A percentile compares a stretch with the other conserved stretches of the same genome.
Evolutionary conservation across 2,888 invertebrate genomes (phyloP).

Genomic region (Bimastos eiseni): DNA sequence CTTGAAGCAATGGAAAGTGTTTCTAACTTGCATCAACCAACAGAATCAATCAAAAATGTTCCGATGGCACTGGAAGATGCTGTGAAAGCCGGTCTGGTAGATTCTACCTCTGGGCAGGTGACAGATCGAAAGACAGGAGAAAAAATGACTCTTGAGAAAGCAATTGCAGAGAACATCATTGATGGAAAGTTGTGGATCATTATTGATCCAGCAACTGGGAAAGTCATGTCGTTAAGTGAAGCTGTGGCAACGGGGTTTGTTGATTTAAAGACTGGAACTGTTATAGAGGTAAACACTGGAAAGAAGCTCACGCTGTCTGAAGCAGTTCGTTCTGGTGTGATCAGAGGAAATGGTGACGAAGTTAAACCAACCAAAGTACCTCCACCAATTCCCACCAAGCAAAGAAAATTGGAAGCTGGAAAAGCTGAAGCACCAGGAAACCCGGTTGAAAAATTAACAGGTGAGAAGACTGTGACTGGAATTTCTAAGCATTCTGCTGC

Average conservation of each 20-base stretch:
- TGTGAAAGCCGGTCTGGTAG: conserved; percentile 2
- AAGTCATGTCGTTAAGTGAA: not conserved
- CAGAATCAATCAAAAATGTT: not conserved
- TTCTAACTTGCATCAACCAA: too few relatives aligned
- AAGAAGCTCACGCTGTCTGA: not conserved
- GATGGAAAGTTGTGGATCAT: conserved; percentile 23
- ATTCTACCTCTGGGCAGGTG: not conserved
- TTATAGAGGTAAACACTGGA: not conserved
- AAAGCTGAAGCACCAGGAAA: not conserved
- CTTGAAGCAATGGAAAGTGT: too few relatives aligned
- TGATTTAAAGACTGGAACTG: not conserved
- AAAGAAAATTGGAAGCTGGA: not conserved
- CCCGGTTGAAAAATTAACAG: too few relatives aligned
- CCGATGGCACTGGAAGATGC: conserved; percentile 16
- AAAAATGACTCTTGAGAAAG: not conserved
- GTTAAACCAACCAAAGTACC: not conserved
- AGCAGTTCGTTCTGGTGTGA: not conserved
- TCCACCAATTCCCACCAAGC: not conserved
- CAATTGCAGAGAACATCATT: conserved; percentile 48
- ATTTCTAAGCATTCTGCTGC: too few relatives aligned
- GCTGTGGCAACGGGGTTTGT: not conserved
- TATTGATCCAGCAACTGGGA: conserved; percentile 22
- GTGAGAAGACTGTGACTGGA: too few relatives aligned
- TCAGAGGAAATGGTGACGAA: not conserved
- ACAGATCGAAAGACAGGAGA: conserved; percentile 66